Base-by-base conservation (phyloP, 2,797 vertebrate species). In the Sebastiscus albofasciatus region DNA sequence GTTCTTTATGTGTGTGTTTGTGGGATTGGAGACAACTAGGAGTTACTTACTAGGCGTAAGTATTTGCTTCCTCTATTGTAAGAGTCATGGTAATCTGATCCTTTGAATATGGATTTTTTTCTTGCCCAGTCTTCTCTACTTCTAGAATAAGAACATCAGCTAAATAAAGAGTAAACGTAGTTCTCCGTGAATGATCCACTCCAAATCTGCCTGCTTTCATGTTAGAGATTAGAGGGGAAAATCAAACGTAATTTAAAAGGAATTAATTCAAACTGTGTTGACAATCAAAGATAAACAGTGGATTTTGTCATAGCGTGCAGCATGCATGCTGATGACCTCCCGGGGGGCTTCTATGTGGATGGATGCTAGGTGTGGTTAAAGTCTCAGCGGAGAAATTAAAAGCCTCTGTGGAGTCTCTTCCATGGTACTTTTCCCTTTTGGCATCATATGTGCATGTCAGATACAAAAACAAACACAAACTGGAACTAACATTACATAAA, bases 391-490 rank as follows among this genome's bases (percentile, higher is more conserved):
- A 42, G 42, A 80, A 67, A 84, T 71, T 72, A 70, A 77, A 55
- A 83, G 71, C 74, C 90, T 86, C 90, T 20, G 64, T 54, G 78
- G 86, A 82, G 67, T 33, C 75, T 90, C 77, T 71, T 87, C 88
- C 82, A 72, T 87, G 87, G 82, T 83, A 13, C 80, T 82, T 80
- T 71, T 92, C 90, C 93, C 93, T 76, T 22, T 67, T 76, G 90
- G 84, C 61, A 29, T 84, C 52, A 69, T 46, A 31, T 75, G 46
- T 82, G 4, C 55, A 55, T 24, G 65, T 52, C 58, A 61, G 68
- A 72, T n/a, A 85, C n/a, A 71, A 87, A 87, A 93, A 92, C 89
- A 93, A 92, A 89, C 77, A 88, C 24, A 33, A 11, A 20, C 62
- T 42, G 33, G 4, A 62, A 36, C 67, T 18, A 42, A 75, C 76